Percentiles rank a stretch among this genome's conserved stretches.
These are phyloP conservation scores for Toxotes jaculatrix DNA, from an alignment of 2,113 vertebrate species.

Conservation along the genomic window DNA sequence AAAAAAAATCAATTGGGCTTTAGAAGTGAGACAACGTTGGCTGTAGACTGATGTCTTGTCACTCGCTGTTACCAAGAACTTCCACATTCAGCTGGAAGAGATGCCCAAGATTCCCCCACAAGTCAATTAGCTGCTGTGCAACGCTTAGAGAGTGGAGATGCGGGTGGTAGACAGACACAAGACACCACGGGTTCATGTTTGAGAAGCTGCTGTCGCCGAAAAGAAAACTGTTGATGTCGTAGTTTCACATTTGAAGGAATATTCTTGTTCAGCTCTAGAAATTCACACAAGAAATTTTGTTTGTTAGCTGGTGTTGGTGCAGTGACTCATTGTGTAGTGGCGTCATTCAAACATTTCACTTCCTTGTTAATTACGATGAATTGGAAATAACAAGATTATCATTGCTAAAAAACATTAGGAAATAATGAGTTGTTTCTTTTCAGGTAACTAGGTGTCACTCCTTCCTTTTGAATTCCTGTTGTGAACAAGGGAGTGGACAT, in stretches of 20 bases:
- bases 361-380: neutral
- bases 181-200: neutral
- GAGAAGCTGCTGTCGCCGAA: neutral
- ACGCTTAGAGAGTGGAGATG: conserved; percentile 21
- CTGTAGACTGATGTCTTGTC: conserved; percentile 67
- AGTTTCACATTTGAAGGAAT: neutral
- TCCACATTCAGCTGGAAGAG: conserved; percentile 45
- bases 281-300: neutral
- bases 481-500: neutral
- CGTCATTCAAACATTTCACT: neutral
- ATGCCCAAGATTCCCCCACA: conserved; percentile 41
- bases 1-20: conserved; percentile 57
- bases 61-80: conserved; percentile 57
- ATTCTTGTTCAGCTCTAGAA: neutral
- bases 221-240: neutral
- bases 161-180: neutral
- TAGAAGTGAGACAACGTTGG: conserved; percentile 53
- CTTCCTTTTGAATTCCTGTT: conserved; percentile 12
- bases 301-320: neutral
- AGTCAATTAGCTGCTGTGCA: conserved; percentile 46
- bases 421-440: neutral
- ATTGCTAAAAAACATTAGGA: neutral
- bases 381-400: neutral
- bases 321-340: neutral
- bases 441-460: neutral